Conservation (phyloP, 1,140 invertebrate genomes). For the Coenobita brevimanus region DNA sequence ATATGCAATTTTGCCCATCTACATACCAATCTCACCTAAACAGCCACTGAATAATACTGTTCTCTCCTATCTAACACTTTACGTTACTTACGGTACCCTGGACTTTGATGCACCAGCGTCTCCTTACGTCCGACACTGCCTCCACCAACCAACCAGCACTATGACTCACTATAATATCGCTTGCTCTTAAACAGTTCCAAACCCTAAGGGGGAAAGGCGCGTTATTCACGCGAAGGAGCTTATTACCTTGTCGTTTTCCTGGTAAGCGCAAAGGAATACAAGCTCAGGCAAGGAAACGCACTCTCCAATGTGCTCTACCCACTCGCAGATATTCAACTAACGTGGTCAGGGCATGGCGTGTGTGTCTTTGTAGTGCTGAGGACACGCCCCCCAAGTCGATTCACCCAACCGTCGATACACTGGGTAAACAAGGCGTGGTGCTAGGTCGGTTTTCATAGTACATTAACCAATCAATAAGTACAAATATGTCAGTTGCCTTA, state of each 20-base stretch:
- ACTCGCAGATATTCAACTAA: slow-evolving; percentile 66
- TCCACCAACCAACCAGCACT: not conserved
- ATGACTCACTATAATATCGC: slow-evolving; percentile 1
- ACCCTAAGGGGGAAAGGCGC: not conserved
- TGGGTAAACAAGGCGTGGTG: slow-evolving; percentile 5
- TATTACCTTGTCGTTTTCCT: slow-evolving; percentile 51
- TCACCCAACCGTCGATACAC: slow-evolving; percentile 56
- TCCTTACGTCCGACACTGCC: not conserved
- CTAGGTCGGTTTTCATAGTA: not conserved
- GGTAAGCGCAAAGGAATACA: slow-evolving; percentile 31
- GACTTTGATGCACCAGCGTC: not conserved
- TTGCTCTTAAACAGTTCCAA: not conserved
- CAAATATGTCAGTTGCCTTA: too few species aligned
- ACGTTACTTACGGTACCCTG: slow-evolving; percentile 24
- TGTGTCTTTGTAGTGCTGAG: slow-evolving; percentile 60
- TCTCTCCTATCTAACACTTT: not conserved
- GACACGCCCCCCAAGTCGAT: slow-evolving; percentile 50
- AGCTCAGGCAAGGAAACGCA: slow-evolving; percentile 32
- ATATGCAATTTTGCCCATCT: too few species aligned
- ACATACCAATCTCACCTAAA: too few species aligned
- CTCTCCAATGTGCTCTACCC: slow-evolving; percentile 58
- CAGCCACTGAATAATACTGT: too few species aligned
- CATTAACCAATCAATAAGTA: too few species aligned
- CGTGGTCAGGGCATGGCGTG: slow-evolving; percentile 62
- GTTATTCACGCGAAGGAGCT: not conserved